Conservation (phyloP, 2,797 vertebrate species). For the Pelodytes ibericus region DNA sequence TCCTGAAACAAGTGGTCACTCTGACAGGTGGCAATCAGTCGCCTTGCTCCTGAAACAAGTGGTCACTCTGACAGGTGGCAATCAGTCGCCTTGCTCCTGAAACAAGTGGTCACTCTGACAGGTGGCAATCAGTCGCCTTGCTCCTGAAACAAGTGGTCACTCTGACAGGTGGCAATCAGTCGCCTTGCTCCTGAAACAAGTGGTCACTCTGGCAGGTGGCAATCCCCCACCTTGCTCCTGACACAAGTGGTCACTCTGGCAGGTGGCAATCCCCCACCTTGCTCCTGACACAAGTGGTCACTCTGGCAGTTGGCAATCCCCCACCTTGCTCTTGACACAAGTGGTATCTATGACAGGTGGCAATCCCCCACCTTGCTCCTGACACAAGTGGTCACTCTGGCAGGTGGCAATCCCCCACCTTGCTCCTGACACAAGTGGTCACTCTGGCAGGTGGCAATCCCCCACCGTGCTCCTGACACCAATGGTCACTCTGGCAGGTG, state of each 20-base stretch:
- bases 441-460: not conserved
- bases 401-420: not conserved
- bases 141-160: not conserved
- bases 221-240: too few species aligned
- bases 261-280: not conserved
- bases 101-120: too few species aligned
- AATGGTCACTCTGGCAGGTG: too few species aligned
- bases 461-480: too few species aligned
- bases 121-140: not conserved
- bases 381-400: too few species aligned
- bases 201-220: not conserved
- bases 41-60: not conserved
- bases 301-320: not conserved
- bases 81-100: not conserved
- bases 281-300: not conserved
- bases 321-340: not conserved
- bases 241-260: not conserved
- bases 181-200: not conserved
- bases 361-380: too few species aligned
- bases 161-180: not conserved
- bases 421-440: too few species aligned
- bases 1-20: too few species aligned
- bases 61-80: too few species aligned
- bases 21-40: not conserved
- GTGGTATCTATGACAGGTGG: too few species aligned